Evolutionary conservation across 1,140 invertebrate genomes (phyloP).

Genomic region (Drosophila lacertosa): DNA sequence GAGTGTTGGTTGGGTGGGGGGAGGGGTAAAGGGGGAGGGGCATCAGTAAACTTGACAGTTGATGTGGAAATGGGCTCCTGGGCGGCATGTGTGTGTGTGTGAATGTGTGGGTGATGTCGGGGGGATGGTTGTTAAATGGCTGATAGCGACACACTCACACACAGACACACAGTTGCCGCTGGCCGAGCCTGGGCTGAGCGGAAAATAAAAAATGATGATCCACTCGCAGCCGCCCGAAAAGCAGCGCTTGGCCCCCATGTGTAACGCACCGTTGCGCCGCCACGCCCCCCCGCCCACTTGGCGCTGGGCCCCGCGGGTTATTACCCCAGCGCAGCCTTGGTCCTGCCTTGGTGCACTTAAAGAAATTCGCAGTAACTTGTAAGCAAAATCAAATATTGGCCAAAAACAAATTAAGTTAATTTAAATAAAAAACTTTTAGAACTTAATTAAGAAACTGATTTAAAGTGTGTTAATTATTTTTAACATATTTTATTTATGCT

Average conservation of each 20-base stretch:
- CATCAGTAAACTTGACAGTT: constrained; percentile 80
- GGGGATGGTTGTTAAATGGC: constrained; percentile 60
- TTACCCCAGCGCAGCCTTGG: constrained; percentile 28
- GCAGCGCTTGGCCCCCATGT: constrained; percentile 11
- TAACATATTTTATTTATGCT: too few species aligned
- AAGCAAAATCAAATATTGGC: too few species aligned
- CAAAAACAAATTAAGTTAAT: too few species aligned
- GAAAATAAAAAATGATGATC: constrained; percentile 83
- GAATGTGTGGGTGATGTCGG: constrained; percentile 20
- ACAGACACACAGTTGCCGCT: constrained; percentile 39
- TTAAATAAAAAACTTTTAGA: too few species aligned
- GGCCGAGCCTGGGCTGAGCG: constrained; percentile 62
- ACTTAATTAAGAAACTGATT: too few species aligned
- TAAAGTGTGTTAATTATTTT: too few species aligned
- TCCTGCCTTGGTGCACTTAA: not conserved
- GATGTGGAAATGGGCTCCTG: constrained; percentile 47
- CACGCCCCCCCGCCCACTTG: not conserved
- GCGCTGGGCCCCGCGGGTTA: constrained; percentile 8
- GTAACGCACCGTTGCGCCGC: constrained; percentile 23
- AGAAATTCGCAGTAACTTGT: too few species aligned
- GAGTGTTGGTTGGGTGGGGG: not conserved
- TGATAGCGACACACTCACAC: constrained; percentile 52
- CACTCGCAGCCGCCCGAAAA: constrained; percentile 38
- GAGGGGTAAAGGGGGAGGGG: constrained; percentile 9
- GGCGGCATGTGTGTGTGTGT: constrained; percentile 10